phyloP scores from a whole-genome alignment of 2,797 vertebrate species.

The Danio tinwini region DNA sequence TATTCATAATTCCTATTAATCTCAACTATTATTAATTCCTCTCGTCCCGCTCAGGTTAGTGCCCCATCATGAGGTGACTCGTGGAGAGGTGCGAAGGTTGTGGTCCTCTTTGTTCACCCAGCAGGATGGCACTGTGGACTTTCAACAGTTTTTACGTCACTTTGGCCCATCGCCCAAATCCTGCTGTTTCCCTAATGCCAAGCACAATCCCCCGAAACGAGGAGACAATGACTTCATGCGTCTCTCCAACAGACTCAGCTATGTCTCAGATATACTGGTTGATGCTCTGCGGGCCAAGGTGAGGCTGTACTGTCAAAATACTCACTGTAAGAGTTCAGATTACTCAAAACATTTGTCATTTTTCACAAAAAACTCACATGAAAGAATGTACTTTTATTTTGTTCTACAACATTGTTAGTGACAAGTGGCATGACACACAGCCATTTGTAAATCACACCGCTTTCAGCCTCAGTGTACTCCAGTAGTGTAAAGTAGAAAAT shows the following conservation, averaged over 20 bases:
- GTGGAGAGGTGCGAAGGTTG: conserved; percentile 68
- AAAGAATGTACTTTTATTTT: too few relatives aligned
- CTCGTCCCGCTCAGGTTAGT: conserved; percentile 66
- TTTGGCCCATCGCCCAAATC: conserved; percentile 72
- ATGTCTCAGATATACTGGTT: conserved; percentile 66
- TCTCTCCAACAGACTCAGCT: conserved; percentile 68
- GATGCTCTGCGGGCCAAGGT: conserved; percentile 59
- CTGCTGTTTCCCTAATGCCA: conserved; percentile 64
- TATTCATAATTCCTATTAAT: conserved; percentile 13
- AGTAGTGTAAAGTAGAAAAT: too few relatives aligned
- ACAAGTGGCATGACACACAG: too few relatives aligned
- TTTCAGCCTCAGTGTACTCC: not conserved
- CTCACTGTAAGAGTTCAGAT: too few relatives aligned
- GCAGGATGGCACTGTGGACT: conserved; percentile 69
- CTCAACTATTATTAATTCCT: conserved; percentile 16
- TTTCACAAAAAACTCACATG: too few relatives aligned
- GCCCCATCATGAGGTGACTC: conserved; percentile 71
- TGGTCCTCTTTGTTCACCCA: conserved; percentile 74
- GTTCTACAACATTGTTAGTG: too few relatives aligned
- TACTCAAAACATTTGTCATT: too few relatives aligned
- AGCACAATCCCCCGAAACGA: conserved; percentile 58
- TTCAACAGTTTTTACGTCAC: conserved; percentile 72
- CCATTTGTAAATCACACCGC: not conserved
- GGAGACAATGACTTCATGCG: conserved; percentile 58
- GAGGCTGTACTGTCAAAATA: not conserved